A percentile compares a stretch with the other conserved stretches of the same genome.
phyloP scores from a whole-genome alignment of 2,113 vertebrate species.

The Rhadina sibilatrix region DNA sequence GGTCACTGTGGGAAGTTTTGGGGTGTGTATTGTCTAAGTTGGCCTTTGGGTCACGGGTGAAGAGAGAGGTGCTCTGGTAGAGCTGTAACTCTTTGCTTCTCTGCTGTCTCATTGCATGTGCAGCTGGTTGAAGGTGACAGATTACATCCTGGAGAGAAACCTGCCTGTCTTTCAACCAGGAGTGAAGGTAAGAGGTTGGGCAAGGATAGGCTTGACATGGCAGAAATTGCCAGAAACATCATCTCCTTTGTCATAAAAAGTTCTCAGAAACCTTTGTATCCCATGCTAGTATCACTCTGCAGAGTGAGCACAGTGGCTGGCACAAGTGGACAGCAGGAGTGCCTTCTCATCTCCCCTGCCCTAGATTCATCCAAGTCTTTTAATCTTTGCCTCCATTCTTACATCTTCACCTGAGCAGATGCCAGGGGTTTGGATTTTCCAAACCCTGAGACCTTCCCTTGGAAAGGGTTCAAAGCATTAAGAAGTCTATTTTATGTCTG shows the following conservation, averaged over 20 bases:
- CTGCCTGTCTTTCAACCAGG: slow-evolving; percentile 87
- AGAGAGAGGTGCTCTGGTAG: neutral
- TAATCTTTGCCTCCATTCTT: neutral
- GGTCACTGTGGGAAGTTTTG: neutral
- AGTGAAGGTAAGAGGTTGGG: slow-evolving; percentile 81
- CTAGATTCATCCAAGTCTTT: neutral
- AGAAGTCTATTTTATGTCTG: neutral
- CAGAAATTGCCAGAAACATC: neutral
- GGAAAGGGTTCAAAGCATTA: neutral
- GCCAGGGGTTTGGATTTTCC: neutral
- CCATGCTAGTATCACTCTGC: neutral
- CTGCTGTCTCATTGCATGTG: neutral
- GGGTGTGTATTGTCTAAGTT: neutral
- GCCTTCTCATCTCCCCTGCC: neutral
- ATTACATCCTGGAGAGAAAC: slow-evolving; percentile 86
- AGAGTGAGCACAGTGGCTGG: neutral
- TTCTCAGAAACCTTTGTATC: neutral
- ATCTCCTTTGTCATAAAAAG: neutral
- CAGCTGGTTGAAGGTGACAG: slow-evolving; percentile 93
- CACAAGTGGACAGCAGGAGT: neutral
- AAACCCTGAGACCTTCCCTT: neutral
- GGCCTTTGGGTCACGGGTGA: neutral
- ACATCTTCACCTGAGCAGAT: neutral
- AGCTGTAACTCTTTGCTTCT: neutral
- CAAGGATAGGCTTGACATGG: neutral